phyloP scores from a whole-genome alignment of 2,113 vertebrate species.

The Bufo gargarizans region DNA sequence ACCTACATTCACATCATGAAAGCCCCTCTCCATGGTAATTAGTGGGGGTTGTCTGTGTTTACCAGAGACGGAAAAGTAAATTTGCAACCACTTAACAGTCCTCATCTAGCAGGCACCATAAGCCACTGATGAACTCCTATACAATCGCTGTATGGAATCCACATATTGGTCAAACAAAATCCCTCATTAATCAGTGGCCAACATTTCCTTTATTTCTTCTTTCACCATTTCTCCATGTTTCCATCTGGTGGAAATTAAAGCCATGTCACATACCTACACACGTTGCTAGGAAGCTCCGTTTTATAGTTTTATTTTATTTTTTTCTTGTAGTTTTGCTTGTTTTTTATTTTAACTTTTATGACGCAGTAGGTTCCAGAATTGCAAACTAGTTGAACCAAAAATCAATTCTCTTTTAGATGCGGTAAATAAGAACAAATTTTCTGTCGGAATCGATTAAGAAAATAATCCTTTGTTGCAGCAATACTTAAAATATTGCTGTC shows the following conservation, averaged over 20 bases:
- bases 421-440: no score
- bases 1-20: constrained; percentile 22
- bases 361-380: no score
- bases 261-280: neutral
- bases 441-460: no score
- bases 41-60: constrained; percentile 11
- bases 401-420: no score
- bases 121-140: neutral
- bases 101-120: neutral
- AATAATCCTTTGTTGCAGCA: no score
- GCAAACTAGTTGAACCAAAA: no score
- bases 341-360: no score
- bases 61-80: neutral
- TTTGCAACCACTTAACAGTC: neutral
- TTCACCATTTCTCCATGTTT: neutral
- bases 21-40: constrained; percentile 9
- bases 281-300: neutral
- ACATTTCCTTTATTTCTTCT: neutral
- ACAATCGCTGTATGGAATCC: neutral
- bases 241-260: constrained; percentile 42
- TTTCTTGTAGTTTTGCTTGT: neutral
- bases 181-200: neutral
- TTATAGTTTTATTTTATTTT: no score
- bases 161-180: neutral
- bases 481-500: no score